Conservation (phyloP, 2,113 vertebrate genomes). For the Limanda limanda region DNA sequence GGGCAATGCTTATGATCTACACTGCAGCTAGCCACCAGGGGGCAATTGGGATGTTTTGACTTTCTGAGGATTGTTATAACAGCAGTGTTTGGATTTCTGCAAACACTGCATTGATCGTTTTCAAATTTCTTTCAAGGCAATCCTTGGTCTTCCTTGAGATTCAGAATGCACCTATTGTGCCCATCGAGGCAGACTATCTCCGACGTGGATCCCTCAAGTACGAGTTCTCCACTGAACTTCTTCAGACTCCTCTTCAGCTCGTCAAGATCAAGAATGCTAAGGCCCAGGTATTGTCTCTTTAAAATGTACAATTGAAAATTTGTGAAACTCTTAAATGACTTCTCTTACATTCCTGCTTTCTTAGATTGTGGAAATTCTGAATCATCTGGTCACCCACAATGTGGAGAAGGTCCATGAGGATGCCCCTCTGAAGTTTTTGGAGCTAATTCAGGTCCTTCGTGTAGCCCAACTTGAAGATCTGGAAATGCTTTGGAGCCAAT, state of each 20-base stretch:
- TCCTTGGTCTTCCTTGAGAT: conserved; percentile 77
- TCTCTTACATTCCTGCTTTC: neutral
- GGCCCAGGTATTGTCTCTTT: conserved; percentile 67
- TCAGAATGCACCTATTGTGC: conserved; percentile 35
- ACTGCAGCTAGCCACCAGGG: neutral
- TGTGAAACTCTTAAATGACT: neutral
- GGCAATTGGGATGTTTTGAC: neutral
- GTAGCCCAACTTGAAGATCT: conserved; percentile 56
- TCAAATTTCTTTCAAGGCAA: conserved; percentile 75
- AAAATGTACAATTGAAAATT: neutral
- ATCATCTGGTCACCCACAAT: conserved; percentile 81
- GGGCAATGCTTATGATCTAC: neutral
- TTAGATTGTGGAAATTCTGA: conserved; percentile 81
- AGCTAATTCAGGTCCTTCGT: conserved; percentile 83
- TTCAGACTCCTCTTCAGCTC: conserved; percentile 82
- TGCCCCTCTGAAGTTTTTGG: conserved; percentile 81
- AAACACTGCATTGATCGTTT: conserved; percentile 7
- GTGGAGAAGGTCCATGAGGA: conserved; percentile 78
- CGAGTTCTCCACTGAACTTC: conserved; percentile 74
- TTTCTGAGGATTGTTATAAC: neutral
- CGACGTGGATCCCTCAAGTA: conserved; percentile 79
- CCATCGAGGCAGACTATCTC: conserved; percentile 50
- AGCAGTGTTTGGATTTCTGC: neutral
- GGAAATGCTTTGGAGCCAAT: conserved; percentile 75
- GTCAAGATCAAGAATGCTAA: conserved; percentile 76